phyloP scores from a whole-genome alignment of 1,140 invertebrate genomes.

The Neocloeon triangulifer region DNA sequence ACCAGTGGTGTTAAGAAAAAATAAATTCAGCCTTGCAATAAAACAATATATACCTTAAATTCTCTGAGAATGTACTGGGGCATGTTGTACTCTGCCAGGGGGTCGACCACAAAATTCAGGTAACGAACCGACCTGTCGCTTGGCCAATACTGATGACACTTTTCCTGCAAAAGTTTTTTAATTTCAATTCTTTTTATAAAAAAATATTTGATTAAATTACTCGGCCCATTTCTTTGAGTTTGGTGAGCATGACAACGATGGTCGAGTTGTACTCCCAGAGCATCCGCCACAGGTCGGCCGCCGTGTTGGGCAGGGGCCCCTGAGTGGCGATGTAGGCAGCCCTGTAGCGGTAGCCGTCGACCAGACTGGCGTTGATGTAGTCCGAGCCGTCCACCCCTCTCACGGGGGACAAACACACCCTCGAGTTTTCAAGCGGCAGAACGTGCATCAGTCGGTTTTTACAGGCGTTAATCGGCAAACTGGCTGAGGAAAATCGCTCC shows the following conservation, averaged over 20 bases:
- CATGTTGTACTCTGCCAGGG: constrained; percentile 99
- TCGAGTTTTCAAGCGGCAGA: constrained; percentile 85
- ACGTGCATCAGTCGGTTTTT: constrained; percentile 97
- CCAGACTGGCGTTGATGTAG: constrained; percentile 97
- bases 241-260: constrained; percentile 97
- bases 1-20: no score
- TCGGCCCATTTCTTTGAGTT: constrained; percentile 89
- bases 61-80: constrained; percentile 95
- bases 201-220: constrained; percentile 31
- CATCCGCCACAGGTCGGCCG: constrained; percentile 98
- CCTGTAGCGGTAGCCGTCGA: constrained; percentile 83
- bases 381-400: constrained; percentile 90
- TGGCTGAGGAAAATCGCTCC: constrained; percentile 78
- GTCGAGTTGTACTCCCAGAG: constrained; percentile 99
- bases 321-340: constrained; percentile 96
- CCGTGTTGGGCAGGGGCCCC: constrained; percentile 84
- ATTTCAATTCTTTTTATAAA: background rate
- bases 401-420: constrained; percentile 82
- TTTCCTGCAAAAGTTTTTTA: constrained; percentile 44
- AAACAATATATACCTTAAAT: constrained; percentile 84
- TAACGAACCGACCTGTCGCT: constrained; percentile 87
- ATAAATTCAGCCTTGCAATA: no score
- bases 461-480: constrained; percentile 88
- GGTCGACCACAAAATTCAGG: constrained; percentile 94
- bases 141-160: constrained; percentile 98